These are phyloP conservation scores for Campoplex nolae DNA, from an alignment of 2,888 invertebrate species.

Conservation along the genomic window DNA sequence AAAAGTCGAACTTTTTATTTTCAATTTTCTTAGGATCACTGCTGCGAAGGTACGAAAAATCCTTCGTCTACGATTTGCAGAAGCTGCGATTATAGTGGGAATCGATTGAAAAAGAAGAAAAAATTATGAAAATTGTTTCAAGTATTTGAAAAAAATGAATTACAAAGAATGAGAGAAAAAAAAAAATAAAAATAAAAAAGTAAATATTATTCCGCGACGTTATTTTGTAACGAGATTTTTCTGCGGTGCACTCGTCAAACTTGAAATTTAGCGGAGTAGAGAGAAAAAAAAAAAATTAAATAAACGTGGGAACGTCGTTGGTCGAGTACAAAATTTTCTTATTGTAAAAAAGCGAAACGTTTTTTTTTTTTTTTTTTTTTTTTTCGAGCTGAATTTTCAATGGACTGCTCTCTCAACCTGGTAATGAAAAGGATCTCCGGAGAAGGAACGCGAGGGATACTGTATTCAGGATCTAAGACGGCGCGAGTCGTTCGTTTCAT, in stretches of 20 bases:
- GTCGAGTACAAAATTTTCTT: constrained; percentile 7
- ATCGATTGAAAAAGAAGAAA: no score
- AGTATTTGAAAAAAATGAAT: no score
- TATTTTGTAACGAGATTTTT: background rate
- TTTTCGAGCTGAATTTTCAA: background rate
- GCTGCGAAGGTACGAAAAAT: no score
- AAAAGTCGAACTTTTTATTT: no score
- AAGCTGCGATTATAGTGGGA: no score
- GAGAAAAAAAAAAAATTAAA: background rate
- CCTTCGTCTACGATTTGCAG: no score
- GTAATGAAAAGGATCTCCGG: constrained; percentile 31
- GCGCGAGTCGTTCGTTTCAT: constrained; percentile 32
- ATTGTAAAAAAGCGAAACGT: constrained; percentile 21
- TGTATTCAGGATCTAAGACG: constrained; percentile 44
- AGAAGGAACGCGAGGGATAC: constrained; percentile 1
- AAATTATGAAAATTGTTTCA: no score
- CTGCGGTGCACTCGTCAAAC: background rate
- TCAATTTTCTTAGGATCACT: no score
- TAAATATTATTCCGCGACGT: background rate
- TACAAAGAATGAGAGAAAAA: no score
- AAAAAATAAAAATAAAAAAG: background rate
- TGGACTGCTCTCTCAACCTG: constrained; percentile 5
- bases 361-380: constrained; percentile 30
- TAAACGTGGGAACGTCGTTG: constrained; percentile 9
- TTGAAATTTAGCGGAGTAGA: background rate